Evolutionary conservation across 2,888 invertebrate genomes (phyloP), one percentile per base, ranked within the genome.

Genomic region (Teleiodes luculella): DNA sequence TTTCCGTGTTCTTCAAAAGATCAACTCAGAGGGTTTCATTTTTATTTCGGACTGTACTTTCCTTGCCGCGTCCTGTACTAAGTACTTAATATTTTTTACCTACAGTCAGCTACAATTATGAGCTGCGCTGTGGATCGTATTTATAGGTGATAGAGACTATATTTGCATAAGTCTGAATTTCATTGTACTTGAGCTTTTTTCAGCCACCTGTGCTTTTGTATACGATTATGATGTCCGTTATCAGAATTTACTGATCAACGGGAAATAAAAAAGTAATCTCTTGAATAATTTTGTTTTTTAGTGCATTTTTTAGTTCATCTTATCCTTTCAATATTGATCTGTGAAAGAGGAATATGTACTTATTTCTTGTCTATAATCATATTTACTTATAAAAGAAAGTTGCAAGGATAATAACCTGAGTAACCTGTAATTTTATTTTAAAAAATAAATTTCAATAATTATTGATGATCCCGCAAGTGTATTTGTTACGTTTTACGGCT

Each of bases 31-130:
- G 70, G 74, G 76, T 72, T 66, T 66, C 77, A 73, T 86, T 85
- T 84, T 85, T 83, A 82, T 84, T 80, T 78, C 70, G 66, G 72
- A 77, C 68, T 76, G 74, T 75, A 78, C 78, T 79, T 80, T 83
- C 80, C 83, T 80, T 75, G 78, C 67, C 57, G 63, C 70, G 62
- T 67, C 67, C 63, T 62, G 66, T 57, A 24, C 24, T 24, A 4
- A 24, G 64, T 67, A 66, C 62, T 50, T 0, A 14, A 28, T 28
- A 28, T 16, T 48, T 41, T 41, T 18, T 41, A 18, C 6, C 24
- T 41, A 41, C 39, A 18, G 39, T 41, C 39, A 20, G 18, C 39
- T 5, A 11, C 11, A 41, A 2, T 18, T 41, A 10, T 18, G 18
- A 36, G 14, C 14, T 4, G 4, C 14, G 3, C 14, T 14, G 1